phyloP scores from a whole-genome alignment of 2,113 vertebrate species.

The Paratilapia polleni region DNA sequence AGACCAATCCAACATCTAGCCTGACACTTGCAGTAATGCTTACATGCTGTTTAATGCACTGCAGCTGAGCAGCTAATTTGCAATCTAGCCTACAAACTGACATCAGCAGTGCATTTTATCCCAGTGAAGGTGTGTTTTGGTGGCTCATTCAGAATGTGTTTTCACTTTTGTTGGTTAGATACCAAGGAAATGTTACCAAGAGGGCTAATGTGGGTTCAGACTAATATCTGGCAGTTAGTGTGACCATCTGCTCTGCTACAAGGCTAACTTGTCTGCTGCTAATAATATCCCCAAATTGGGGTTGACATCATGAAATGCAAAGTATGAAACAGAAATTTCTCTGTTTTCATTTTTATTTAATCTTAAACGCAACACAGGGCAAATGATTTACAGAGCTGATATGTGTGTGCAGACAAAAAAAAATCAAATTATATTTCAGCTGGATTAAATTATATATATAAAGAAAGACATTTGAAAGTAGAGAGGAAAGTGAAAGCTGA shows the following conservation, averaged over 20 bases:
- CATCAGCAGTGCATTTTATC: background rate
- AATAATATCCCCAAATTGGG: too few species aligned
- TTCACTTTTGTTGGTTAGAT: background rate
- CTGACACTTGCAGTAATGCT: background rate
- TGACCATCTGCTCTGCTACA: background rate
- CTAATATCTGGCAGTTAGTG: background rate
- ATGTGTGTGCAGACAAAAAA: background rate
- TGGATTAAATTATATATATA: background rate
- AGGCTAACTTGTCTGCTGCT: background rate
- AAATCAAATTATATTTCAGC: constrained; percentile 16
- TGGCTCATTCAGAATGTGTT: background rate
- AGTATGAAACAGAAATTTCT: background rate
- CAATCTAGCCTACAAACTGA: background rate
- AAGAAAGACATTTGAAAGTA: background rate
- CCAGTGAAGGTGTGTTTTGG: background rate
- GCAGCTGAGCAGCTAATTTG: background rate
- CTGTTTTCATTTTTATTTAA: background rate
- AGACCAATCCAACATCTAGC: background rate
- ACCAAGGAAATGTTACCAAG: background rate
- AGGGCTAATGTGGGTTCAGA: background rate
- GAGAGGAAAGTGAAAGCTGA: constrained; percentile 6
- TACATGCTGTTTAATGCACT: constrained; percentile 1
- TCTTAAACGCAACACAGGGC: background rate
- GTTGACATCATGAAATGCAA: background rate
- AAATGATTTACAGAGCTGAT: background rate